Base-by-base conservation (phyloP, 1,140 invertebrate genomes). In the Penaeus indicus region DNA sequence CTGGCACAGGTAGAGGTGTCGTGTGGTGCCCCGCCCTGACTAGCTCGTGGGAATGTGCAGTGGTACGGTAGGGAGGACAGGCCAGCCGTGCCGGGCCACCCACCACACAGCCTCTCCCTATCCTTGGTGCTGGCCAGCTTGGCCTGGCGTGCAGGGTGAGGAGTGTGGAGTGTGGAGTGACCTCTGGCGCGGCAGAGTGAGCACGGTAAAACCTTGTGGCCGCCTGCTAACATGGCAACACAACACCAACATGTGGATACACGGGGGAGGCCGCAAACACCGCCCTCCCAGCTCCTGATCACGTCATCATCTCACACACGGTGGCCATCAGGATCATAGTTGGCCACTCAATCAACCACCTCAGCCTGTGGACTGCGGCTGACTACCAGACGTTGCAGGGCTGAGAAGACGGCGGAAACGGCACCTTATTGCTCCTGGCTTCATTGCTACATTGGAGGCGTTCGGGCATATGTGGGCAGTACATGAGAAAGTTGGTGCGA, bases 1-100 rank as follows among this genome's bases (percentile, higher is more conserved):
- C 82, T 67, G 64, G 62, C 82, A 84, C 82, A 67, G 82, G 82
- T 27, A 47, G 67, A 67, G 32, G 82, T 84, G 64, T 63, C 38
- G 42, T 75, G 84, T 42, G 47, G 88, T 42, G 54, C 61, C 78
- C 84, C 78, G 83, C 83, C 88, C 88, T 89, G 88, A 89, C 88
- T 89, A 89, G 88, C 84, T 89, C 77, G 83, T 80, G 83, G 88
- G 88, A 89, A 89, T 89, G 88, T 89, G 88, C 88, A 89, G 88
- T 84, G 81, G 80, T 89, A 89, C 86, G 62, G 75, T 72, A 82
- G 78, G 85, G 78, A 82, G 85, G 85, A 86, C 85, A 87, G 85
- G 85, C 85, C 64, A 87, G 85, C 63, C 60, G 85, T 78, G 69
- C 42, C 54, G 54, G 69, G 84, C n/a, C 84, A 77, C 47, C 69